Evolutionary conservation across 2,888 invertebrate genomes (phyloP), one percentile per base, ranked within the genome.

Genomic region (Steinernema hermaphroditum): DNA sequence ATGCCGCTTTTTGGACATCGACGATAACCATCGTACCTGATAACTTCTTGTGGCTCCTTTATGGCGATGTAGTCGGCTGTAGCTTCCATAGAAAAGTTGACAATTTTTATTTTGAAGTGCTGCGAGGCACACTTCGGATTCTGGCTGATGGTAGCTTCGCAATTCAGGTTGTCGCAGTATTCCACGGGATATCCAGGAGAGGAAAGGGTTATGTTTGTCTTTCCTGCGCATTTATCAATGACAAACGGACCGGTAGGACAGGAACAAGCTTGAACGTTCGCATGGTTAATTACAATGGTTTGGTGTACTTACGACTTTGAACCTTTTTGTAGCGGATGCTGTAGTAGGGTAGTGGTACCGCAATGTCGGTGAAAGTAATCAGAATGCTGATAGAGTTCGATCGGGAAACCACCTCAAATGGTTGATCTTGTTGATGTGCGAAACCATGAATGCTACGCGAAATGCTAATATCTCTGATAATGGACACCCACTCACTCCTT

Each of bases 161-260:
- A 77, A 32, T 72, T 69, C 1, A 72, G n/a, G 29, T 69, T 29
- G 71, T 77, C 76, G 68, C 77, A 77, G 29, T 77, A 77, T 49
- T 77, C 77, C 1, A 69, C n/a, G 0, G 77, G 77, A 54, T 44
- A 77, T 34, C 77, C 77, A 14, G 77, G 77, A 8, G 77, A 77
- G 1, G 49, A 69, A 19, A 77, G 32, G 0, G 29, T 9, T 9
- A 32, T 8, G 14, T 27, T 62, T 32, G 16, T 27, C 27, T 62
- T 62, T 29, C 62, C 62, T 1, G 32, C 62, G 16, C 62, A 62
- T 62, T 32, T 62, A 12, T 29, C 62, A 12, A 62, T 16, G 2
- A 62, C 16, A 12, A 29, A 9, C 6, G 62, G 27, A 9, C 29
- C 32, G 32, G 6, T 32, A 24, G 29, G 32, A 32, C 62, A 29